Base-by-base conservation (phyloP, 2,797 vertebrate species). In the Anguilla anguilla region DNA sequence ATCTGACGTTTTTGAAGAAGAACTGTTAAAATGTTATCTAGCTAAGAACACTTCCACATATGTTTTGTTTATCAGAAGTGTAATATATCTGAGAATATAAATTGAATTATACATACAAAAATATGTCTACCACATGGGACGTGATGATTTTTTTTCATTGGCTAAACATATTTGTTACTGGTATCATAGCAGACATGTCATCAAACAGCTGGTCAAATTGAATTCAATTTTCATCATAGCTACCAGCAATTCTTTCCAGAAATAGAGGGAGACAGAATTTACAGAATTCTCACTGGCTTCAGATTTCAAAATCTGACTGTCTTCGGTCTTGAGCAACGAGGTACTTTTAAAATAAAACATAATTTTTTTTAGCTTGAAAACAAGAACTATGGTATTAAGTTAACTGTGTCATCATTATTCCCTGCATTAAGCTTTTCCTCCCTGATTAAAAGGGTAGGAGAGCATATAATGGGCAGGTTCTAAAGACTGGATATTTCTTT, bases 251-350 rank as follows among this genome's bases (percentile, higher is more conserved):
- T 25, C 9, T 28, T 69, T 69, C 64, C 61, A 19, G 25, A 64
- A n/a, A 64, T 64, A n/a, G 61, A 74, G 11, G 15, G 69, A 10
- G 17, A 59, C 28, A 83, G 74, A 69, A 69, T 83, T 83, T 84
- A 84, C 61, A 39, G 82, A 55, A n/a, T 57, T 46, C 39, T 46
- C 55, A 49, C 46, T 85, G 46, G 22, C 43, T 35, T 46, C 67
- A 84, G 67, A 85, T 55, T 55, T 74, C 25, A 57, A 31, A 46
- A 6, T 53, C 39, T 89, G 86, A 89, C 88, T 88, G 81, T 89
- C 83, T 77, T 67, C 22, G 35, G 85, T 85, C 59, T 88, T n/a
- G n/a, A 79, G 61, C 79, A 81, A 86, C 86, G 43, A 88, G 87
- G 85, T 72, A 84, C n/a, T 19, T 88, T 39, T 39, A 31, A 74